Evolutionary conservation across 2,888 invertebrate genomes (phyloP).

Genomic region (Pomacea canaliculata): DNA sequence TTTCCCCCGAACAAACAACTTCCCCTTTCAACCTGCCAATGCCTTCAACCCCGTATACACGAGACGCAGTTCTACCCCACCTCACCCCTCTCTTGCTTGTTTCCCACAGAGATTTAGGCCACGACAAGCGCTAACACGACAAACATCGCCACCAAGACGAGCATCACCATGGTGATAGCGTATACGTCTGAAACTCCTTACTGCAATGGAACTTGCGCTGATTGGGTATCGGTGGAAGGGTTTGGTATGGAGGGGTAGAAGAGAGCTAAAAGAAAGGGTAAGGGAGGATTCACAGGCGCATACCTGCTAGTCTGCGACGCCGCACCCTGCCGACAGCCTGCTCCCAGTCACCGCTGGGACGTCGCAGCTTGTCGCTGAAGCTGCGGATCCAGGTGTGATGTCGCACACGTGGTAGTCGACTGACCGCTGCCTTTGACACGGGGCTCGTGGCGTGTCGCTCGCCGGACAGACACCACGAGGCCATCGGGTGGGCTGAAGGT

Average conservation of each 20-base stretch:
- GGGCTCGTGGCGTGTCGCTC: neutral
- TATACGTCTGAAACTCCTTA: no score
- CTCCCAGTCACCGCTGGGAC: slow-evolving; percentile 51
- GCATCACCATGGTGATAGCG: no score
- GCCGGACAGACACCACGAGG: slow-evolving; percentile 13
- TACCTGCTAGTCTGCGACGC: slow-evolving; percentile 57
- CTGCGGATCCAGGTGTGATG: slow-evolving; percentile 57
- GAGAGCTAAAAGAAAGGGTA: neutral
- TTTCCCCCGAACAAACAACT: no score
- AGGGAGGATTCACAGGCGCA: slow-evolving; percentile 6
- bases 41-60: no score
- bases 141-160: no score
- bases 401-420: neutral
- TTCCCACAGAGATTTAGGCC: no score
- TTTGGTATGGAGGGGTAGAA: neutral
- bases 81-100: no score
- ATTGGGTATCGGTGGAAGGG: neutral
- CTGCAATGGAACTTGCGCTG: no score
- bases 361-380: slow-evolving; percentile 58
- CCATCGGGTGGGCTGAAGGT: neutral
- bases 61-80: no score
- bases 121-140: no score
- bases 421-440: slow-evolving; percentile 1
- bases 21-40: no score
- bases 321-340: slow-evolving; percentile 48